A percentile compares a stretch with the other conserved stretches of the same genome.
Conservation (phyloP, 2,113 vertebrate species). For the Mobula birostris region DNA sequence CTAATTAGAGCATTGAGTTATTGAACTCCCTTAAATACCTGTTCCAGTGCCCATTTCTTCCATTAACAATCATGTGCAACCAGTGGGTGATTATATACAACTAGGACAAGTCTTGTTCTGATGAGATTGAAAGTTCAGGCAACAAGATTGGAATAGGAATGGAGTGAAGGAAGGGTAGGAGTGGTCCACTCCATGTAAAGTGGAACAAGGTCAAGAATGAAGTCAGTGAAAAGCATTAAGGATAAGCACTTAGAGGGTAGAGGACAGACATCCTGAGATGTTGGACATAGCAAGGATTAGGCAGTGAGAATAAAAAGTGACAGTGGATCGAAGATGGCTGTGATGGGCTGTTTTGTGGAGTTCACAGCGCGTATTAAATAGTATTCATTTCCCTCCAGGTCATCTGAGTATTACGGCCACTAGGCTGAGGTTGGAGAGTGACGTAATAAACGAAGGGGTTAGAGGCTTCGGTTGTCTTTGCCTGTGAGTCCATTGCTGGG, state of each 20-base stretch:
- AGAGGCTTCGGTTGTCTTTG: not conserved
- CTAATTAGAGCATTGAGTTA: not conserved
- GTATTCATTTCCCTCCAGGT: not conserved
- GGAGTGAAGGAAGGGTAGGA: not conserved
- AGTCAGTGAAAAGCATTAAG: too few species aligned
- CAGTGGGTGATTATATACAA: not conserved
- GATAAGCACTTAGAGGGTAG: too few species aligned
- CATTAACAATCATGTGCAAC: not conserved
- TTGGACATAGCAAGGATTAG: too few species aligned
- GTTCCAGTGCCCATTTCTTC: not conserved
- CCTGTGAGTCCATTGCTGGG: not conserved
- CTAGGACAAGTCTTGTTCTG: not conserved
- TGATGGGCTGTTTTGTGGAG: not conserved
- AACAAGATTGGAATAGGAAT: not conserved
- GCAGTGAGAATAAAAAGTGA: too few species aligned
- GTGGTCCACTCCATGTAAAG: too few species aligned
- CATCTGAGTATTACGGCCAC: not conserved
- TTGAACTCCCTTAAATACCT: too few species aligned
- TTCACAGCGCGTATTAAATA: not conserved
- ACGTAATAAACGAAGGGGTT: not conserved
- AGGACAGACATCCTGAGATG: too few species aligned
- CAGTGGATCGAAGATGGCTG: too few species aligned
- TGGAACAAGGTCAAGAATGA: too few species aligned
- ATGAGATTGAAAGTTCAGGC: not conserved
- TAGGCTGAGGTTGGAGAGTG: not conserved